Conservation (phyloP, 2,797 vertebrate species). For the Myotis vivesi region DNA sequence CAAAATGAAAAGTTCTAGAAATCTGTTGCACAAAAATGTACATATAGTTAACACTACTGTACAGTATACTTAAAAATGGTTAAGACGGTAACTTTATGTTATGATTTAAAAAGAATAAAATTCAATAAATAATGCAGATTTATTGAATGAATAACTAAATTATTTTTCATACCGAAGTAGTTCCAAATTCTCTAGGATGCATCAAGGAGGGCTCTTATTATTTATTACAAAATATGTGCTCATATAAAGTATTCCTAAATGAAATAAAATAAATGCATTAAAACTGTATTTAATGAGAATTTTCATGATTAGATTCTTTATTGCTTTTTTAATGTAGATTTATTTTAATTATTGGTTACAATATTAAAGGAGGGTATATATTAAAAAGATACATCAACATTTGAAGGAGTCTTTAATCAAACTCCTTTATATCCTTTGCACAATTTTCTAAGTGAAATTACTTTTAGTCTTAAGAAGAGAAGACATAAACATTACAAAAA, state of each 20-base stretch:
- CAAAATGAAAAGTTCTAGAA: background rate
- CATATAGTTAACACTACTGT: background rate
- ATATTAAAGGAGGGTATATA: slow-evolving; percentile 62
- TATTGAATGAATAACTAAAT: background rate
- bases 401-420: slow-evolving; percentile 60
- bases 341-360: slow-evolving; percentile 60
- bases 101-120: background rate
- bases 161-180: slow-evolving; percentile 16
- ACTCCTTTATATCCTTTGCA: slow-evolving; percentile 40
- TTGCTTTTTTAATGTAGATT: slow-evolving; percentile 53
- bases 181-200: slow-evolving; percentile 8
- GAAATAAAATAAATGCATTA: slow-evolving; percentile 45
- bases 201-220: background rate
- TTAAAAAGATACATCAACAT: slow-evolving; percentile 66
- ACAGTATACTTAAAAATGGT: background rate
- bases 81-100: background rate
- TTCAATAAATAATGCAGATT: background rate
- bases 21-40: background rate
- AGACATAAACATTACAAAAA: slow-evolving; percentile 7
- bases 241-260: slow-evolving; percentile 53
- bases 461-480: slow-evolving; percentile 48
- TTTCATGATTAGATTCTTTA: slow-evolving; percentile 42
- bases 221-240: slow-evolving; percentile 37
- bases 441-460: slow-evolving; percentile 46
- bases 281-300: slow-evolving; percentile 58